These are phyloP conservation scores for Gymnobelideus leadbeateri DNA, from an alignment of 2,113 vertebrate genomes.

Conservation along the genomic window DNA sequence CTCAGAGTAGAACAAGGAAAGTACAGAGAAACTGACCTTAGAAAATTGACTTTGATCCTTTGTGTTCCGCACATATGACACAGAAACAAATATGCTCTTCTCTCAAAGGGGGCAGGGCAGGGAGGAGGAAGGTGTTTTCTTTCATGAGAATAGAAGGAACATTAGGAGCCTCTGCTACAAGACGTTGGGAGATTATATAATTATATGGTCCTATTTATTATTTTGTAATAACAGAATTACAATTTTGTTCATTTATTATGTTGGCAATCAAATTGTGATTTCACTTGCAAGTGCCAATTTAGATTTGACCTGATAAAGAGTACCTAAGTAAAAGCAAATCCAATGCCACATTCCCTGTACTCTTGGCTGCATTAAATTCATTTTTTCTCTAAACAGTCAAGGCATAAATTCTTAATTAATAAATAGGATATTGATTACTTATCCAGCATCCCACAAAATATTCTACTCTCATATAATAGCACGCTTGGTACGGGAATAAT, in stretches of 20 bases:
- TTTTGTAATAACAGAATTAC: slow-evolving; percentile 12
- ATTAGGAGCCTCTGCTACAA: background rate
- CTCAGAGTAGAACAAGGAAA: background rate
- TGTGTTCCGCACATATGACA: background rate
- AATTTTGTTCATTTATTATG: background rate
- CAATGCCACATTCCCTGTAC: background rate
- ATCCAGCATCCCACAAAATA: background rate
- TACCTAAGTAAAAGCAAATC: background rate
- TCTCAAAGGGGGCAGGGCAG: background rate
- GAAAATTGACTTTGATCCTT: background rate
- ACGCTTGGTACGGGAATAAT: background rate
- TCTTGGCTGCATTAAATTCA: background rate
- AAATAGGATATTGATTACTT: background rate
- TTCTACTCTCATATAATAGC: background rate
- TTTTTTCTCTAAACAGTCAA: background rate
- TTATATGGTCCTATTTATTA: background rate
- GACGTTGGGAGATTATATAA: background rate
- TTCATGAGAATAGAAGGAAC: background rate
- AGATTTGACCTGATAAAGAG: background rate
- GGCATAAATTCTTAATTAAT: background rate
- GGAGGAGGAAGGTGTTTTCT: background rate
- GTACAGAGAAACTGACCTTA: background rate
- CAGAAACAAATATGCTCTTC: background rate
- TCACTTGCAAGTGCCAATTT: slow-evolving; percentile 9
- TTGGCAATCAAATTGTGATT: background rate